Conservation (phyloP, 2,113 vertebrate genomes). For the Clarias magur region DNA sequence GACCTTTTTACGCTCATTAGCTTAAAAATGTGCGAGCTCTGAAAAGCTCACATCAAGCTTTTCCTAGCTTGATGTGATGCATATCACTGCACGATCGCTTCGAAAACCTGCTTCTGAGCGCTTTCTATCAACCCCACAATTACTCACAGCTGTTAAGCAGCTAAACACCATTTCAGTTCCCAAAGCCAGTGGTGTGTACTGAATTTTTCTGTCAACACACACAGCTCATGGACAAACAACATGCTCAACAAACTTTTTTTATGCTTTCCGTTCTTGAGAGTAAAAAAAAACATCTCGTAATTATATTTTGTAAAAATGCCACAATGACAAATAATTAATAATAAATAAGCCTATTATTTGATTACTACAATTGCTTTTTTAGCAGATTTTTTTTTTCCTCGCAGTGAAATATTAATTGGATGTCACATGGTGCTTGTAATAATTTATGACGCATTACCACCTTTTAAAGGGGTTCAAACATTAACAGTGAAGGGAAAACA, state of each 20-base stretch:
- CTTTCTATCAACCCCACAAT: not conserved
- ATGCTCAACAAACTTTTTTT: not conserved
- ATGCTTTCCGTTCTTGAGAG: not conserved
- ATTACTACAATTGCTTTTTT: not conserved
- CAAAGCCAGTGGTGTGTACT: not conserved
- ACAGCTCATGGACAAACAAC: not conserved
- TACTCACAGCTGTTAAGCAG: not conserved
- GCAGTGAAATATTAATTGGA: not conserved
- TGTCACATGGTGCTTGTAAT: not conserved
- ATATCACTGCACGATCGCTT: not conserved
- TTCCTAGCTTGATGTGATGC: not conserved
- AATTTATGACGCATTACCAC: not conserved
- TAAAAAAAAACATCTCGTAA: not conserved
- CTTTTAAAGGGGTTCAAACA: not conserved
- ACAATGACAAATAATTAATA: not conserved
- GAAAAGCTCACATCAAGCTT: too few species aligned
- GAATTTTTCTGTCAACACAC: not conserved
- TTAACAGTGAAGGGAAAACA: not conserved
- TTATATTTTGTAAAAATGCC: not conserved
- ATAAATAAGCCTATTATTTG: not conserved
- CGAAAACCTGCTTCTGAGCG: not conserved
- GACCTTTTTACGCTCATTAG: not conserved
- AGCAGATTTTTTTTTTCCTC: not conserved
- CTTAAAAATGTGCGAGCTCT: not conserved
- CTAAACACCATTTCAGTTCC: not conserved